Base-by-base conservation (phyloP, 2,888 invertebrate genomes). In the Pseudoips prasinana region DNA sequence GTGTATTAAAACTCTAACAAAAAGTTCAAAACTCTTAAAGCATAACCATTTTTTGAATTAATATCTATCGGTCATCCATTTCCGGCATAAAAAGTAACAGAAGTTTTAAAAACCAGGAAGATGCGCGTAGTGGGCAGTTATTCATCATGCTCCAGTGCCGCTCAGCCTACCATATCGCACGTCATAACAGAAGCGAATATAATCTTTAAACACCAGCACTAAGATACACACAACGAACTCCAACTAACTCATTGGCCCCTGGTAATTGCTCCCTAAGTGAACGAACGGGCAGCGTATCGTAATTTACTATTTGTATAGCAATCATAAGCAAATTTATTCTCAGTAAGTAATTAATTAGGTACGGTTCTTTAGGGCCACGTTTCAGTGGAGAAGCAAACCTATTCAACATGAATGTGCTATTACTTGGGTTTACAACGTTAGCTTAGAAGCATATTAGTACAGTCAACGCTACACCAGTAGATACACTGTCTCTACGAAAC, bases 91-190 rank as follows among this genome's bases (percentile, higher is more conserved):
- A 7, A 20, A 20, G 4, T 20, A 5, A 20, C 14, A 14, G 5
- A 14, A 14, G 49, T 60, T 54, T n/a, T 63, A 68, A 66, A 67
- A 67, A 69, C 63, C 57, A 74, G 81, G 81, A 83, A 83, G 78
- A 69, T 58, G 57, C 51, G 58, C 51, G 43, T 28, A 34, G 64
- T 67, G 67, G 66, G 66, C 72, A 73, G 69, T 73, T 73, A 78
- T 72, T 65, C 60, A 46, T 46, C 59, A 76, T 75, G 86, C 73
- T 78, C 64, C 68, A 78, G 74, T 58, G 74, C 67, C 43, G 58
- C 59, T 60, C 84, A 84, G 46, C 82, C 65, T 82, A 85, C 74
- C 87, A 86, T 86, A 86, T 77, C 86, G 82, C 78, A 82, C 33
- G 50, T 75, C 72, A 73, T 73, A 68, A 61, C 52, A 37, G 46